Evolutionary conservation across 2,888 invertebrate genomes (phyloP).

Genomic region (Dicycla oo): DNA sequence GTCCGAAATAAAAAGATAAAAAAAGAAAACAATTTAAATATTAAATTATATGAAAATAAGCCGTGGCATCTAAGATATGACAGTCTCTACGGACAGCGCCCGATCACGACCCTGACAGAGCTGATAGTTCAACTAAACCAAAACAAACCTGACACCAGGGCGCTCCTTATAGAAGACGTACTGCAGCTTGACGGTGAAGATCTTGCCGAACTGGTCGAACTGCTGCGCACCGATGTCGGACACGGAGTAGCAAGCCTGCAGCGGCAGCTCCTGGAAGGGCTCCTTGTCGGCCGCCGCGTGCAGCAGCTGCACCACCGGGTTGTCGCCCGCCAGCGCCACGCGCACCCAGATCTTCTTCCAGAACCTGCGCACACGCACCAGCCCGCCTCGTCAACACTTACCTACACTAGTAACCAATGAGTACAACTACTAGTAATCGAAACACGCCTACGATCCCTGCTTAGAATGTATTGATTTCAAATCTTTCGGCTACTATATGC

Average conservation of each 20-base stretch:
- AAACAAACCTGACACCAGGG: constrained; percentile 94
- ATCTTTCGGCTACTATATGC: background rate
- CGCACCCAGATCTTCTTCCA: constrained; percentile 99
- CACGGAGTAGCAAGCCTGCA: constrained; percentile 98
- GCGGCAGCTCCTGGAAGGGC: constrained; percentile 98
- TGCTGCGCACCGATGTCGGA: constrained; percentile 99
- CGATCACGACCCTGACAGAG: too few relatives aligned
- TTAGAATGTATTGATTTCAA: constrained; percentile 7
- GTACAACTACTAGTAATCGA: background rate
- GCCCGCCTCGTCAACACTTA: background rate
- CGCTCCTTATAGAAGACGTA: constrained; percentile 99
- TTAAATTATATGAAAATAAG: too few relatives aligned
- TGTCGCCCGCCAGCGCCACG: constrained; percentile 94
- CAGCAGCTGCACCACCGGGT: constrained; percentile 96
- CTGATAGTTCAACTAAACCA: background rate
- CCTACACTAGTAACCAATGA: background rate
- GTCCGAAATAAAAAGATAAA: too few relatives aligned
- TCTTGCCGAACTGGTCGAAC: constrained; percentile 99
- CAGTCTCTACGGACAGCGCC: too few relatives aligned
- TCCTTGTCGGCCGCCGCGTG: constrained; percentile 96
- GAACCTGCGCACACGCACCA: constrained; percentile 90
- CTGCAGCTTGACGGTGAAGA: constrained; percentile 99
- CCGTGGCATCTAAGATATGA: too few relatives aligned
- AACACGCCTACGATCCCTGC: too few relatives aligned
- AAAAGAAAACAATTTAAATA: too few relatives aligned